Conservation (phyloP, 2,797 vertebrate species). For the Gadopsis bispinosus region DNA sequence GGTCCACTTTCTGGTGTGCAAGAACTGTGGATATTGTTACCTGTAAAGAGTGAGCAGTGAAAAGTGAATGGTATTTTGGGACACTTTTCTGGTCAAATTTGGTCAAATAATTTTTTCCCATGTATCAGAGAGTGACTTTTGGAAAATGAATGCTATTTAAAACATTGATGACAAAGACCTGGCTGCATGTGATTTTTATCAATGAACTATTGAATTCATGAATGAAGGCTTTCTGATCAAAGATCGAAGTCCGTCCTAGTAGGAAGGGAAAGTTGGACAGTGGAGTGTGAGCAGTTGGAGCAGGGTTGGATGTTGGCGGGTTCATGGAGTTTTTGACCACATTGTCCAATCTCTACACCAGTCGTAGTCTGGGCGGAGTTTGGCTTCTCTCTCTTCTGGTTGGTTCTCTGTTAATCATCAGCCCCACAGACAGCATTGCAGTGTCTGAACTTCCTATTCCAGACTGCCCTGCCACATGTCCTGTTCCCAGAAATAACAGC, state of each 20-base stretch:
- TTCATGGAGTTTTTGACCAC: conserved; percentile 68
- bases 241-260: conserved; percentile 34
- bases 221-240: conserved; percentile 65
- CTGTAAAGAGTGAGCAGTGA: background rate
- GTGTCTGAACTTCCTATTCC: conserved; percentile 44
- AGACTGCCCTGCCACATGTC: conserved; percentile 39
- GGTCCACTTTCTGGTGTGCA: background rate
- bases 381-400: conserved; percentile 44
- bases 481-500: conserved; percentile 39
- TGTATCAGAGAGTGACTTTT: background rate
- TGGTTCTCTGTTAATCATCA: conserved; percentile 67
- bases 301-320: conserved; percentile 33
- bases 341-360: conserved; percentile 36
- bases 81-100: background rate
- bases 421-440: conserved; percentile 39
- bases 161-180: background rate
- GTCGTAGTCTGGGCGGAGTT: conserved; percentile 46
- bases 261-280: conserved; percentile 16
- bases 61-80: background rate
- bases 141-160: background rate
- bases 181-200: conserved; percentile 34
- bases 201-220: conserved; percentile 68
- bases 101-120: background rate
- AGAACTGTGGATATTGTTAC: background rate
- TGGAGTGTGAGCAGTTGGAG: conserved; percentile 7